Base-by-base conservation (phyloP, 2,888 invertebrate species). In the Meteorus colon region DNA sequence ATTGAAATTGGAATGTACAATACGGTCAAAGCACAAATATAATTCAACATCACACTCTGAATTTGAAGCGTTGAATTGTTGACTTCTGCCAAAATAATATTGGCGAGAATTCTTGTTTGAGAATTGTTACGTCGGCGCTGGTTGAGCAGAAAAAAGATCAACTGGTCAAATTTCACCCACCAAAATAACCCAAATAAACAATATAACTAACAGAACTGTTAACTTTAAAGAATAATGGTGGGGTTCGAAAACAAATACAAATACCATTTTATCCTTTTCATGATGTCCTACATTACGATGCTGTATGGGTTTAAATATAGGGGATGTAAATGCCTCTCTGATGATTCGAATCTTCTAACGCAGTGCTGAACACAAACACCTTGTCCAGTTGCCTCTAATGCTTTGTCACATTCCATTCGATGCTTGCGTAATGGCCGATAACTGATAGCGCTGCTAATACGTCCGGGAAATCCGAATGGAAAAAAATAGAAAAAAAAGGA, bases 381-480 rank as follows among this genome's bases (percentile, higher is more conserved):
- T 72, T 67, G 59, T 45, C 31, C 41, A n/a, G 66, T 45, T 66
- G 37, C 71, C 27, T 62, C 12, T 45, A 8, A 19, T 62, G 34
- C 27, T 62, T 71, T 34, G 27, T 29, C 63, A 8, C 48, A 72
- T 72, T 72, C 48, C 72, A 63, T 48, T 72, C 19, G 72, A 24
- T 29, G 41, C 62, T 60, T 48, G 63, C 48, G 72, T 63, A 72
- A 72, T 72, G 63, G 63, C 63, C 63, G 63, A 72, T 72, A 65
- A 65, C 71, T 41, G 45, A 71, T 71, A 71, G 71, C 41, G 60
- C 27, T 60, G 60, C 71, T 71, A 71, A 71, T 71, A 71, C 71
- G 29, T 60, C 27, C 59, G 62, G 60, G 45, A 41, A 71, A 71
- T 71, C 71, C 60, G 60, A 71, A 71, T 71, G 34, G 8, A 34